Evolutionary conservation across 2,113 vertebrate species (phyloP), one percentile per base, ranked within the genome.

Genomic region (Orcinus orca): DNA sequence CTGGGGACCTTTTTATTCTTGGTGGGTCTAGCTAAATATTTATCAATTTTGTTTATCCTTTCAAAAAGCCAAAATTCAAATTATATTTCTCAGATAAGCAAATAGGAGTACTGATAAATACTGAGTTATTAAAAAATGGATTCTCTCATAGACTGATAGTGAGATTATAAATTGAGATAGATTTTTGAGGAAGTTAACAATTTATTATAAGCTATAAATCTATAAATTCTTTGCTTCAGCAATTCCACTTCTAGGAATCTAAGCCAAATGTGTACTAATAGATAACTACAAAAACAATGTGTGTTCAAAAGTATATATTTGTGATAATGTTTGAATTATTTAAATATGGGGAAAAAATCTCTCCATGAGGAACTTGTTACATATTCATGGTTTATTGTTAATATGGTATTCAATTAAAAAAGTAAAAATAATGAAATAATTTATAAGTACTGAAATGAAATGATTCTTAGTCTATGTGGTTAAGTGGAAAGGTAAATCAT

Each of bases 1-100:
- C 96, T 96, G 92, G 89, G 93, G 85, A 95, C 85, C 68, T 73
- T 80, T 60, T 60, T 9, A 9, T 60, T 25, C 58, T 60, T 60
- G 58, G 23, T 60, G 8, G 20, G 3, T 53, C 50, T 53, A 53
- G 50, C 12, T 60, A 60, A 25, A 21, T 9, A 60, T 60, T 60
- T 60, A 20, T 60, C 21, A 21, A 60, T 60, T 60, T 60, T 60
- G 58, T 60, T 60, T 60, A 25, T 55, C 58, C 58, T 25, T 60
- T 60, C 20, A 23, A 25, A 25, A 60, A 60, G 8, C 58, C 25
- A 60, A 79, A 86, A 74, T 36, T 85, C 33, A 84, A 73, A 26
- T 86, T 80, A 33, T n/a, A 82, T 25, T 41, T 3, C 29, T 68
- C 47, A 94, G 58, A 29, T 67, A n/a, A 68, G 21, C 38, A 87